Percentiles rank a stretch among this genome's conserved stretches.
phyloP scores from a whole-genome alignment of 2,888 invertebrate genomes.

The Ormyrus pomaceus region DNA sequence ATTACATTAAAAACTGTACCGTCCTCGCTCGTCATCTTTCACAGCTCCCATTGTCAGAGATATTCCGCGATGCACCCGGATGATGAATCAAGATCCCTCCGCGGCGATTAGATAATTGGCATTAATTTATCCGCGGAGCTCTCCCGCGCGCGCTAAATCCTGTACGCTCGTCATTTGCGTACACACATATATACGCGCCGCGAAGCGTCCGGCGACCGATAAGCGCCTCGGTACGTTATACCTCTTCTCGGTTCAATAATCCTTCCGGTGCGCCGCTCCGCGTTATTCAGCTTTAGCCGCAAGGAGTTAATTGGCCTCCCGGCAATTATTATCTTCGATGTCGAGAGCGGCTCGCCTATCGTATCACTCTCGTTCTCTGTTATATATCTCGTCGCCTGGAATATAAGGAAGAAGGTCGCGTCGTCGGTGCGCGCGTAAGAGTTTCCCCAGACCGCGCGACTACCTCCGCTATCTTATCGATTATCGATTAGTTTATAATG shows the following conservation, averaged over 20 bases:
- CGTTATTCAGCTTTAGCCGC: conserved; percentile 7
- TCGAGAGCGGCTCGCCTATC: not conserved
- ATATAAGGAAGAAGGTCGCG: no score
- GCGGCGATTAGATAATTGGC: conserved; percentile 55
- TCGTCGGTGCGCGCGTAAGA: no score
- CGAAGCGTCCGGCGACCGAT: conserved; percentile 5
- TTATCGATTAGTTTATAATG: no score
- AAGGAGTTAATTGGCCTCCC: conserved; percentile 22
- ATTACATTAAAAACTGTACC: no score
- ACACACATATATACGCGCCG: not conserved
- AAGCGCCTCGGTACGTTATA: not conserved
- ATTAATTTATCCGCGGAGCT: conserved; percentile 51
- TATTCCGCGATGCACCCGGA: not conserved
- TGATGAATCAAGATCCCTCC: conserved; percentile 40
- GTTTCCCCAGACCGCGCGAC: no score
- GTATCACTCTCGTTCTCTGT: no score
- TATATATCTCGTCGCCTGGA: no score
- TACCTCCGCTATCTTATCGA: no score
- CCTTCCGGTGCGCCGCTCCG: conserved; percentile 12
- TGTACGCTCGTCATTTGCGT: conserved; percentile 7
- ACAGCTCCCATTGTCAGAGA: no score
- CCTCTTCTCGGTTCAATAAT: conserved; percentile 31
- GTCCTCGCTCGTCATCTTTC: no score
- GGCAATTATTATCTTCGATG: conserved; percentile 29
- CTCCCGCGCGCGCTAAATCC: conserved; percentile 16